Conservation (phyloP, 2,797 vertebrate genomes). For the Heteromormyrus szaboi region DNA sequence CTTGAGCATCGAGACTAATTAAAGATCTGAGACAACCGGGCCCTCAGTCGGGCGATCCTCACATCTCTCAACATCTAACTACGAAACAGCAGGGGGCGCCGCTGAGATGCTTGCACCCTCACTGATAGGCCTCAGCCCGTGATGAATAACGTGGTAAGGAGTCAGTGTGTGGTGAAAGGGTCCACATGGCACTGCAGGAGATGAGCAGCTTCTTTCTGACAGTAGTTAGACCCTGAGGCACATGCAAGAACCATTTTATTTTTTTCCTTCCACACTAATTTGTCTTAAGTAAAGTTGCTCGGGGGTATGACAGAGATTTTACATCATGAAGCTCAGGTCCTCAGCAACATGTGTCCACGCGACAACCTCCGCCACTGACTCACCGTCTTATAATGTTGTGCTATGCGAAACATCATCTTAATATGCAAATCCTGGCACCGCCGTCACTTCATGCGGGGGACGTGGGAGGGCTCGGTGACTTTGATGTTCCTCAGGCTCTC, state of each 20-base stretch:
- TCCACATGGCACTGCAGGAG: not conserved
- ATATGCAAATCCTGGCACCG: not conserved
- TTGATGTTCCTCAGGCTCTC: not conserved
- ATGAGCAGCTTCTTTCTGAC: not conserved
- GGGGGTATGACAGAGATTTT: not conserved
- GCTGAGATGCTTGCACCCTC: not conserved
- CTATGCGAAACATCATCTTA: not conserved
- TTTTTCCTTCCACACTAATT: not conserved
- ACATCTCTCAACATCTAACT: not conserved
- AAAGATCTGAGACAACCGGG: not conserved
- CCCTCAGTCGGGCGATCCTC: not conserved
- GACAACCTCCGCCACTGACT: not conserved
- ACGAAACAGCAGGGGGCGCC: not conserved
- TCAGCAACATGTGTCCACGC: not conserved
- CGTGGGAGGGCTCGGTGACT: not conserved
- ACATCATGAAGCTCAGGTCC: not conserved
- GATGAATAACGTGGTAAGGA: not conserved
- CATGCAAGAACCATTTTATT: not conserved
- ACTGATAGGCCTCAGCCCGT: not conserved
- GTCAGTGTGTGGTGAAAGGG: not conserved
- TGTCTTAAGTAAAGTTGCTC: slow-evolving; percentile 5
- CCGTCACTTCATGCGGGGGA: not conserved
- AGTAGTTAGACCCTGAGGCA: not conserved
- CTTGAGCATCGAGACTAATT: not conserved
- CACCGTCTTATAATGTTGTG: not conserved